These are phyloP conservation scores for Hypomesus transpacificus DNA, from an alignment of 2,113 vertebrate species.

Conservation along the genomic window DNA sequence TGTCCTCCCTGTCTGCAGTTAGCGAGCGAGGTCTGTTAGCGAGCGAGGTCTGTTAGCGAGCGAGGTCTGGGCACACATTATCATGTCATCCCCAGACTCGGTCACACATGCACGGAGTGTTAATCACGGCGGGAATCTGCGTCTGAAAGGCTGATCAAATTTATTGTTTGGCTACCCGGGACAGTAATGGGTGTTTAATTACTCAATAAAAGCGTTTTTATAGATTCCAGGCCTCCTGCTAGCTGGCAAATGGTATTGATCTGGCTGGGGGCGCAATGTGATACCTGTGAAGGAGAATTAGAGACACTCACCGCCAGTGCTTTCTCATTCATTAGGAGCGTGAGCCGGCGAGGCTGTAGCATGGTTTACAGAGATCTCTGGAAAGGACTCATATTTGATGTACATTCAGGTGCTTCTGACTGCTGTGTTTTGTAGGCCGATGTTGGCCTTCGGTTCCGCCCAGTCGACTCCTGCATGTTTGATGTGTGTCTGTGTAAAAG, in stretches of 20 bases:
- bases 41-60: background rate
- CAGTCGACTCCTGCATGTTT: too few relatives aligned
- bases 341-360: conserved; percentile 56
- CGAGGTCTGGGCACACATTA: background rate
- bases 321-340: conserved; percentile 69
- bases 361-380: conserved; percentile 23
- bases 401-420: conserved; percentile 30
- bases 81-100: conserved; percentile 57
- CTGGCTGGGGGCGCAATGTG: conserved; percentile 87
- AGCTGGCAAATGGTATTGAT: conserved; percentile 97
- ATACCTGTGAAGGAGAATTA: conserved; percentile 95
- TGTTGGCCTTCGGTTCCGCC: too few relatives aligned
- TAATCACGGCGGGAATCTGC: conserved; percentile 87
- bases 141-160: conserved; percentile 91
- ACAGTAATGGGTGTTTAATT: conserved; percentile 99
- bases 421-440: conserved; percentile 41
- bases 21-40: background rate
- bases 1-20: background rate
- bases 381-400: background rate
- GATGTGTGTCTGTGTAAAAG: too few relatives aligned
- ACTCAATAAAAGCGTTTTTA: conserved; percentile 97
- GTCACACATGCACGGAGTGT: conserved; percentile 81
- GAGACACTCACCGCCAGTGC: conserved; percentile 72
- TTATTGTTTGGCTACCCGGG: conserved; percentile 91
- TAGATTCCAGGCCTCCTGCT: conserved; percentile 91